Evolutionary conservation across 2,888 invertebrate genomes (phyloP), one percentile per base, ranked within the genome.

Genomic region (Suillia variegata): DNA sequence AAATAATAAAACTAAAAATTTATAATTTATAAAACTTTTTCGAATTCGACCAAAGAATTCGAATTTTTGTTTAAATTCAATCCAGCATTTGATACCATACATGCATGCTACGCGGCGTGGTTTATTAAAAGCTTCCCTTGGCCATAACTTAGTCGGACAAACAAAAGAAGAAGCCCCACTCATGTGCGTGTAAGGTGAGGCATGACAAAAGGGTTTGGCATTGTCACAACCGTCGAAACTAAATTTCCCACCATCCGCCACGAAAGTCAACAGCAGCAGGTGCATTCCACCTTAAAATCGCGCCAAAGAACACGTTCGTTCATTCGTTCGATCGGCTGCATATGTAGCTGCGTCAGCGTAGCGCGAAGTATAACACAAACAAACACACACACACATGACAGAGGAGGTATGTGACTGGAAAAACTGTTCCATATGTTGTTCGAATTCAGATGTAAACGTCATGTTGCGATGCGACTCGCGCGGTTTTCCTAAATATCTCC

Each of bases 121-220:
- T 20, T 61, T 59, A 31, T 60, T 61, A 54, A 57, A 47, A 54
- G 55, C 53, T 62, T 67, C 56, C 65, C 64, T 68, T 67, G 68
- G 63, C 65, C 63, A 68, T 62, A 65, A 67, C 61, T 64, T 61
- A 54, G 52, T 20, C 5, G 18, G 56, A 53, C 34, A n/a, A 48
- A 55, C 48, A 58, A 51, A 56, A 49, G 15, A 45, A 15, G 33
- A 47, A 47, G 34, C 48, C 22, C 47, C n/a, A 31, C 13, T 20
- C 31, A 55, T 55, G 31, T 55, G 55, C 20, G 3, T 17, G 4
- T 45, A 4, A 45, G 45, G 45, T 45, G 45, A 45, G 45, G 45
- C 45, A 45, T 20, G 17, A 45, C 45, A 45, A 45, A 45, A 45
- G 20, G 45, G 45, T 45, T 45, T 45, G 45, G 45, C 45, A 45